phyloP scores from a whole-genome alignment of 2,888 invertebrate species.

The Hylaea fasciaria region DNA sequence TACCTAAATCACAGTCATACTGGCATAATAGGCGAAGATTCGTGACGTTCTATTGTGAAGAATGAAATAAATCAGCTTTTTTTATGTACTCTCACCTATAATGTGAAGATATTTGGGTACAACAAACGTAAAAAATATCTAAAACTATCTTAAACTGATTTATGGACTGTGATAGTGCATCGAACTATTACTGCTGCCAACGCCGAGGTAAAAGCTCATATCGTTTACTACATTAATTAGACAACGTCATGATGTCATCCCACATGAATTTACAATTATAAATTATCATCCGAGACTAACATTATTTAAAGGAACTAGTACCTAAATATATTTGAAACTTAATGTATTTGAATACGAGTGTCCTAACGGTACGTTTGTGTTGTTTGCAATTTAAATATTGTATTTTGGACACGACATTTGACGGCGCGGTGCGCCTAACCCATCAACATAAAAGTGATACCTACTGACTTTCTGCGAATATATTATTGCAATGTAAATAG shows the following conservation, averaged over 20 bases:
- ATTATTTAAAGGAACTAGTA: neutral
- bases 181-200: no score
- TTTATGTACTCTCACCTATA: no score
- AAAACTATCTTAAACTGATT: no score
- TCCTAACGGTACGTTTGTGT: conserved; percentile 4
- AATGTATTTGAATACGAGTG: conserved; percentile 7
- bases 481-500: conserved; percentile 23
- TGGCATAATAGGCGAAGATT: no score
- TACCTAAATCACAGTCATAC: no score
- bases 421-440: conserved; percentile 24
- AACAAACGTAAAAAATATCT: no score
- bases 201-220: no score
- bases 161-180: no score
- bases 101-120: no score
- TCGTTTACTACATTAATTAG: no score
- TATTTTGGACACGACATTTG: conserved; percentile 14
- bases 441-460: conserved; percentile 12
- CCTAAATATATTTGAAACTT: conserved; percentile 2
- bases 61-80: no score
- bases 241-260: neutral
- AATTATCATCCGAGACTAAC: neutral
- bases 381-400: conserved; percentile 25
- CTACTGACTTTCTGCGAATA: conserved; percentile 28
- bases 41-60: no score
- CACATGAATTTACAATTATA: neutral